Conservation (phyloP, 1,140 invertebrate species). For the Papilio glaucus region DNA sequence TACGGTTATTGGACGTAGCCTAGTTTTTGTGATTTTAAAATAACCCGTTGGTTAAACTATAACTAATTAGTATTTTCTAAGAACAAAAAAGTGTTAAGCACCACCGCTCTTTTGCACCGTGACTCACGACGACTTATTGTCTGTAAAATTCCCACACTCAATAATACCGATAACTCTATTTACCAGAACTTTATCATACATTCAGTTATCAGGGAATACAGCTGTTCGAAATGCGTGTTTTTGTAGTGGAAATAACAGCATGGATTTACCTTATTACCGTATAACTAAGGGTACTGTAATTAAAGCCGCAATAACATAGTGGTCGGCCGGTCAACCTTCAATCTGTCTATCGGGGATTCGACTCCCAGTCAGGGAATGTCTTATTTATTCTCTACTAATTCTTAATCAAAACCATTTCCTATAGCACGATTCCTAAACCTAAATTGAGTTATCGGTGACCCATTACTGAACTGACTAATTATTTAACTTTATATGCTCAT, state of each 20-base stretch:
- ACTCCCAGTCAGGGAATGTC: too few species aligned
- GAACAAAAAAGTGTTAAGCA: constrained; percentile 19
- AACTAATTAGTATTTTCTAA: constrained; percentile 18
- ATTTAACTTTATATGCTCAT: too few species aligned
- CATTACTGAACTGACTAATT: too few species aligned
- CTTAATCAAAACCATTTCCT: too few species aligned
- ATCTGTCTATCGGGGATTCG: not conserved
- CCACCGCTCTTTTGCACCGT: constrained; percentile 6
- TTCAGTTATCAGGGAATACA: constrained; percentile 17
- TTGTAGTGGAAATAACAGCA: not conserved
- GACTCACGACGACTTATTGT: constrained; percentile 15
- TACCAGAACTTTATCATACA: constrained; percentile 23
- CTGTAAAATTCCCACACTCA: constrained; percentile 17
- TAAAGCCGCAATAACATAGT: not conserved
- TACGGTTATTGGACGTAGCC: not conserved
- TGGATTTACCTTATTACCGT: not conserved
- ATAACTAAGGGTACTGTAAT: not conserved
- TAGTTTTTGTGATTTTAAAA: not conserved
- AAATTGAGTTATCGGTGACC: not conserved
- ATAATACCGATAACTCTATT: constrained; percentile 20
- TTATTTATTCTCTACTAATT: too few species aligned
- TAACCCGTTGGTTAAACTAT: constrained; percentile 1
- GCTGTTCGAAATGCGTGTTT: not conserved
- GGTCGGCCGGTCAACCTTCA: not conserved
- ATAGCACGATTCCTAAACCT: too few species aligned